Evolutionary conservation across 1,140 invertebrate species (phyloP).

Genomic region (Bombus ignitus): DNA sequence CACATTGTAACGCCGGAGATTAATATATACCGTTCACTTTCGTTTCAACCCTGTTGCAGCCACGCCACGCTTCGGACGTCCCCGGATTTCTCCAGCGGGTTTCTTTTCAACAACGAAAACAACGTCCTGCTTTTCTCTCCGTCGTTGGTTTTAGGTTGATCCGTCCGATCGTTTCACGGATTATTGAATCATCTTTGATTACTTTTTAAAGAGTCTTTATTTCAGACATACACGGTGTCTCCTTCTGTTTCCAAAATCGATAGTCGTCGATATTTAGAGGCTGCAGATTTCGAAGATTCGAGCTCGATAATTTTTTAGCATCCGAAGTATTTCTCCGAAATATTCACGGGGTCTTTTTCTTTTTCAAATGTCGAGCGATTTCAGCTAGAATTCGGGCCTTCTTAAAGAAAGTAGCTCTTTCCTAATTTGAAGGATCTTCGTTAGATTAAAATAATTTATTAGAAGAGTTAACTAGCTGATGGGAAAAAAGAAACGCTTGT

Average conservation of each 20-base stretch:
- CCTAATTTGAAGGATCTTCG: not conserved
- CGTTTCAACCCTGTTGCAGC: constrained; percentile 64
- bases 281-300: not conserved
- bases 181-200: no score
- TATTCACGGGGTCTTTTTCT: no score
- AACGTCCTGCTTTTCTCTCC: not conserved
- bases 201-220: not conserved
- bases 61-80: constrained; percentile 31
- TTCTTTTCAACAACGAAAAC: not conserved
- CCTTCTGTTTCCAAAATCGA: no score
- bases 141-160: not conserved
- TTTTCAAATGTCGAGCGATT: no score
- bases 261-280: not conserved
- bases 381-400: no score
- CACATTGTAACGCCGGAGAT: constrained; percentile 76
- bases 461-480: not conserved
- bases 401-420: no score
- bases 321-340: no score
- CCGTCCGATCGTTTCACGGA: not conserved
- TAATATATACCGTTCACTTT: constrained; percentile 74
- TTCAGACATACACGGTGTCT: no score
- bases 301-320: not conserved
- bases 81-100: not conserved
- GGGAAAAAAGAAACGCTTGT: not conserved
- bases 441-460: no score